phyloP scores from a whole-genome alignment of 2,113 vertebrate species.

The Datnioides undecimradiatus region DNA sequence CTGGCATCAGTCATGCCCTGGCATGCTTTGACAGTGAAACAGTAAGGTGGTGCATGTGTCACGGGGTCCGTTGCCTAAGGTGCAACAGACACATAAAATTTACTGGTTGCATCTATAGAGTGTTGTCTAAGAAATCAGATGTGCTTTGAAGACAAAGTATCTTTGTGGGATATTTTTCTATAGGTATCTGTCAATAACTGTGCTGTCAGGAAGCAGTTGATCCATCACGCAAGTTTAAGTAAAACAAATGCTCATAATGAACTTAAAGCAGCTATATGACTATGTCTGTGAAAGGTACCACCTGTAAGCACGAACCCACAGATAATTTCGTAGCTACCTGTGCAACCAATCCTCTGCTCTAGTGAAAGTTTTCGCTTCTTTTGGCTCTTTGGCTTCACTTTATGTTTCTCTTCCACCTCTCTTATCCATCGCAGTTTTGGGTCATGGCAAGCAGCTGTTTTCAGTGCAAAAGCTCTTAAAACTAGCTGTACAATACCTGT shows the following conservation, averaged over 20 bases:
- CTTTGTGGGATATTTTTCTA: not conserved
- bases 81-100: not conserved
- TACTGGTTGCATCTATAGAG: not conserved
- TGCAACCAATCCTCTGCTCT: no score
- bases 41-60: not conserved
- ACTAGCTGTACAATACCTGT: no score
- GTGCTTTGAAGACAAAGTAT: not conserved
- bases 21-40: constrained; percentile 36
- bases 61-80: not conserved
- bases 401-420: no score
- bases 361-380: no score
- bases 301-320: no score
- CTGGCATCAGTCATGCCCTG: constrained; percentile 22
- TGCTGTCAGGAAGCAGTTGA: not conserved
- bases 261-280: not conserved
- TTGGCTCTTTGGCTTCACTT: no score
- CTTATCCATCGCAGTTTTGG: no score
- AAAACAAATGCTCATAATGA: not conserved
- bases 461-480: no score
- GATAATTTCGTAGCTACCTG: no score
- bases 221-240: not conserved
- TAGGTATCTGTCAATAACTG: not conserved
- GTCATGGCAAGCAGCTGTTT: no score
- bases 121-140: not conserved
- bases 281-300: not conserved